Percentiles rank a stretch among this genome's conserved stretches.
Conservation (phyloP, 1,140 invertebrate species). For the Zaprionus capensis region DNA sequence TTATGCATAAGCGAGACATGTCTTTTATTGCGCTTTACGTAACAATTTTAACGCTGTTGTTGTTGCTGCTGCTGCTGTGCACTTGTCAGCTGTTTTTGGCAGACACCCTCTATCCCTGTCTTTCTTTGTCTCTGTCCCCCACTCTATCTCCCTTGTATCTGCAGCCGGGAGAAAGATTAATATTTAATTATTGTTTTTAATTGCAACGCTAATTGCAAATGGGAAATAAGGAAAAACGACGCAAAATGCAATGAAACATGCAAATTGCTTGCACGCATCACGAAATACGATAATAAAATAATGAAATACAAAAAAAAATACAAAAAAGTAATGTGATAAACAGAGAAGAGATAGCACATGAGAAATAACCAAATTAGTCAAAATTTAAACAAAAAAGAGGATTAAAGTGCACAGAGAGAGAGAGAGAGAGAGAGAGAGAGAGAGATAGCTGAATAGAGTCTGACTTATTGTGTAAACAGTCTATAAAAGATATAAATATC, state of each 20-base stretch:
- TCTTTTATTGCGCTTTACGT: conserved; percentile 60
- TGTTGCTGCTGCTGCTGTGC: conserved; percentile 22
- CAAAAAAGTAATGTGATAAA: neutral
- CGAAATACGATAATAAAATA: conserved; percentile 15
- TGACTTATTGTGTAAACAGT: conserved; percentile 1
- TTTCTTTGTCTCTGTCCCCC: neutral
- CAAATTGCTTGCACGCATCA: conserved; percentile 51
- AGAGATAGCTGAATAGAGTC: neutral
- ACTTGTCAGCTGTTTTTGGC: conserved; percentile 68
- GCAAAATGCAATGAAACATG: conserved; percentile 61
- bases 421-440: neutral
- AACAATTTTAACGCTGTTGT: conserved; percentile 41
- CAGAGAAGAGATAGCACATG: conserved; percentile 4
- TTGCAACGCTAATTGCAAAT: conserved; percentile 67
- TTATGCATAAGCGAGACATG: conserved; percentile 20
- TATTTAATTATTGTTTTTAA: conserved; percentile 74
- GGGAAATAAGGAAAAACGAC: conserved; percentile 21
- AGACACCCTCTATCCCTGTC: neutral
- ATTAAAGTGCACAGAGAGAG: neutral
- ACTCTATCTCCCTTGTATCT: neutral
- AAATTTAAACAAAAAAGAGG: neutral
- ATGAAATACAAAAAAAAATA: conserved; percentile 9
- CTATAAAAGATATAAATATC: neutral
- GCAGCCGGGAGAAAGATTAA: conserved; percentile 32
- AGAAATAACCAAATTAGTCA: conserved; percentile 20